Evolutionary conservation across 1,140 invertebrate species (phyloP).

Genomic region (Caligus rogercresseyi): DNA sequence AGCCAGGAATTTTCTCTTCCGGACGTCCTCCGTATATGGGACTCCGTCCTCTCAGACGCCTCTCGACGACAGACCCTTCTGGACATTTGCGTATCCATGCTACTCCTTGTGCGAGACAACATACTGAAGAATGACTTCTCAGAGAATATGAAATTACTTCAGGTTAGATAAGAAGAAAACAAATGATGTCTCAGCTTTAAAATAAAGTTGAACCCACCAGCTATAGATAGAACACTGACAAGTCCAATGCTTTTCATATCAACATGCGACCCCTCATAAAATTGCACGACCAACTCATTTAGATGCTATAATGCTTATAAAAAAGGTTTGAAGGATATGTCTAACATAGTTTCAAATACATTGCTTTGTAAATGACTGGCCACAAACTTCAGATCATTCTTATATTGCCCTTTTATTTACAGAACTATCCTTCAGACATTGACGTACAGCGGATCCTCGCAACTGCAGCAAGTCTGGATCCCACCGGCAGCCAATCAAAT

Average conservation of each 20-base stretch:
- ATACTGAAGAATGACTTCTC: slow-evolving; percentile 71
- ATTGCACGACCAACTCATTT: no score
- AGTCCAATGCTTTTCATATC: no score
- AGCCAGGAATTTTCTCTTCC: slow-evolving; percentile 95
- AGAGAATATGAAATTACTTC: slow-evolving; percentile 75
- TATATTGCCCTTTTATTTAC: neutral
- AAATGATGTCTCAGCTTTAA: no score
- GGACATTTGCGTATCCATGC: slow-evolving; percentile 85
- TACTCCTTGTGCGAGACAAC: slow-evolving; percentile 61
- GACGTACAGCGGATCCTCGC: neutral
- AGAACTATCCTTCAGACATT: neutral
- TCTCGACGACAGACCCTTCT: slow-evolving; percentile 75
- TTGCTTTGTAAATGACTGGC: neutral
- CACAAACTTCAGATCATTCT: neutral
- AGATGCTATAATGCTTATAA: no score
- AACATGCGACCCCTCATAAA: no score
- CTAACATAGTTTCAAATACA: no score
- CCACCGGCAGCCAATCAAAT: no score
- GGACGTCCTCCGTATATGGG: slow-evolving; percentile 88
- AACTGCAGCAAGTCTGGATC: neutral
- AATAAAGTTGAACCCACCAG: no score
- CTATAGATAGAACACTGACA: no score
- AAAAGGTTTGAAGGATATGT: no score
- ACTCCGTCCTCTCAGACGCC: slow-evolving; percentile 74
- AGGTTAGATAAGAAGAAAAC: slow-evolving; percentile 29